Evolutionary conservation across 64 coral and sea anemone species (phyloP).

Genomic region (Actinia equina): DNA sequence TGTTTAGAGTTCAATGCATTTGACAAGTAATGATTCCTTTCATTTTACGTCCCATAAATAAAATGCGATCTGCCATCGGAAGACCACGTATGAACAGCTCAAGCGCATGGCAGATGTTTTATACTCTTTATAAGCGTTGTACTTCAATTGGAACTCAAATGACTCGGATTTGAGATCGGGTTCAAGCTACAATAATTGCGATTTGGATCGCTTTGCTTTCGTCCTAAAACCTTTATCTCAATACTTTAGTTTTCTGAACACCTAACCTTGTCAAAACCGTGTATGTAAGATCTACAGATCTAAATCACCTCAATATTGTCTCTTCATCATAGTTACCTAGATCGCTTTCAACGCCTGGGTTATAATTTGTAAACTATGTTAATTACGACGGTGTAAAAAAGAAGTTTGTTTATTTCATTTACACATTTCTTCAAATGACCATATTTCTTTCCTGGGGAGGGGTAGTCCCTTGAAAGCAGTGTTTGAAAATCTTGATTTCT

Average conservation of each 20-base stretch:
- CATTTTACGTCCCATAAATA: not conserved
- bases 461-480: not conserved
- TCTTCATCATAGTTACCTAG: not conserved
- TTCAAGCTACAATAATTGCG: not conserved
- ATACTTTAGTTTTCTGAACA: not conserved
- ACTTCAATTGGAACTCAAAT: not conserved
- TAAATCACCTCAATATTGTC: not conserved
- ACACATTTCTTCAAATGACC: not conserved
- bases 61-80: not conserved
- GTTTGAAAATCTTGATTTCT: not conserved
- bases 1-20: not conserved
- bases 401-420: not conserved
- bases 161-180: not conserved
- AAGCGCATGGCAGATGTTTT: constrained; percentile 8
- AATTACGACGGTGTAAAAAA: not conserved
- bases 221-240: not conserved
- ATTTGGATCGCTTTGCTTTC: not conserved
- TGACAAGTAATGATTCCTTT: not conserved
- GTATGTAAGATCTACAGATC: not conserved
- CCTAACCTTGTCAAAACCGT: constrained; percentile 2
- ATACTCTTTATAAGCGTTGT: constrained; percentile 6
- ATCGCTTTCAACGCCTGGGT: not conserved
- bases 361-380: not conserved
- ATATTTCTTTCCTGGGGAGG: not conserved
- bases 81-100: not conserved